Percentiles rank a stretch among this genome's conserved stretches.
Evolutionary conservation across 2,113 vertebrate genomes (phyloP).

Genomic region (Pao palembangensis): DNA sequence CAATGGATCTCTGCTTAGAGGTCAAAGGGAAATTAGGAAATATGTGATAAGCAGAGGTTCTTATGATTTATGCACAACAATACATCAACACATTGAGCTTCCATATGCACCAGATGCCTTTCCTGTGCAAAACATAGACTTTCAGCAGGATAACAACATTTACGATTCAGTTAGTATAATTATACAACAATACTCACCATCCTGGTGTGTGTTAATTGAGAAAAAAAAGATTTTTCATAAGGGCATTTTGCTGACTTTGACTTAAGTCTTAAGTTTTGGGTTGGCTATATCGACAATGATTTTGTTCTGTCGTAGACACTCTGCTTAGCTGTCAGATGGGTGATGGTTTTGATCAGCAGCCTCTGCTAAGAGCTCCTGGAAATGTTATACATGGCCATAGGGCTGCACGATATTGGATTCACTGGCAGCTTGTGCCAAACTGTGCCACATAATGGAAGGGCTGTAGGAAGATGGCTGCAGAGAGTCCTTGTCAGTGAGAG

Average conservation of each 20-base stretch:
- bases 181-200: conserved; percentile 68
- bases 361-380: conserved; percentile 42
- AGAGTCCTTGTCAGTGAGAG: conserved; percentile 93
- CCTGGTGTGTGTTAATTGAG: conserved; percentile 65
- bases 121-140: conserved; percentile 98
- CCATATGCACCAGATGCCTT: conserved; percentile 93
- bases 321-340: conserved; percentile 80
- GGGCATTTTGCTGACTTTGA: conserved; percentile 26
- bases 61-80: conserved; percentile 56
- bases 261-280: conserved; percentile 20
- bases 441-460: conserved; percentile 92
- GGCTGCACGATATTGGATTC: conserved; percentile 95
- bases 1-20: conserved; percentile 22
- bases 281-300: conserved; percentile 65
- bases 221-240: conserved; percentile 76
- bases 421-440: conserved; percentile 86
- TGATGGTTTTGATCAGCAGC: conserved; percentile 68
- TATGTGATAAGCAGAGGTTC: conserved; percentile 28
- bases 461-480: conserved; percentile 84
- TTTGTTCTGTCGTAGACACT: conserved; percentile 81
- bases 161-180: conserved; percentile 76
- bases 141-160: conserved; percentile 92
- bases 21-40: conserved; percentile 31
- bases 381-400: conserved; percentile 90
- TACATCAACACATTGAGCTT: conserved; percentile 69